Evolutionary conservation across 2,113 vertebrate species (phyloP), one percentile per base, ranked within the genome.

Genomic region (Nesogale talazaci): DNA sequence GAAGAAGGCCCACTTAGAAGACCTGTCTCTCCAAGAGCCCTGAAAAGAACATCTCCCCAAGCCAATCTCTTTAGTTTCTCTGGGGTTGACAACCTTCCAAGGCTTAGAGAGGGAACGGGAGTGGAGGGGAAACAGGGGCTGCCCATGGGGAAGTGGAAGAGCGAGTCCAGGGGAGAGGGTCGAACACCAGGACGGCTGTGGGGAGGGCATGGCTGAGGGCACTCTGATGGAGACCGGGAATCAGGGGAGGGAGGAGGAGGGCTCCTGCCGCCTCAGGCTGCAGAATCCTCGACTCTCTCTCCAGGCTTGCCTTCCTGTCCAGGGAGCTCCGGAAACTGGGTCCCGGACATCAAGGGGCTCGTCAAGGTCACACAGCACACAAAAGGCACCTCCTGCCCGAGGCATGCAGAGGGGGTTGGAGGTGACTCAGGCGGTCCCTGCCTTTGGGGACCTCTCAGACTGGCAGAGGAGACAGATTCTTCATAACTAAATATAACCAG

Each of bases 401-500:
- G 46, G 76, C 25, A 0, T 6, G 14, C 52, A 76, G 40, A 20
- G 10, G 10, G 25, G 25, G 52, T 11, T 76, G 38, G 67, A 79
- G 81, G 72, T 89, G 78, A 83, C 65, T 92, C 72, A 34, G 38
- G 82, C 11, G 0, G 38, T 81, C n/a, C 23, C 61, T 91, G 59
- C 80, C 76, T 36, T 94, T 36, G 22, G 87, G 86, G 22, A 88
- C 76, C 69, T 88, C 81, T 92, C 76, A 83, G 80, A 83, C 46
- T 74, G 52, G 40, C 77, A 67, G 23, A n/a, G 76, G 91, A 93
- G 95, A 91, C 65, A 89, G 90, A 86, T 0, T 90, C 78, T 94
- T 94, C 81, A 78, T 77, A 78, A 72, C 34, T 84, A 92, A 93
- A 80, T 90, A 80, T 92, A 94, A 86, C 56, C n/a, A 85, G 65